Percentiles rank a stretch among this genome's conserved stretches.
These are phyloP conservation scores for Tarsius wallacei DNA, from an alignment of 2,797 vertebrate species.

Conservation along the genomic window DNA sequence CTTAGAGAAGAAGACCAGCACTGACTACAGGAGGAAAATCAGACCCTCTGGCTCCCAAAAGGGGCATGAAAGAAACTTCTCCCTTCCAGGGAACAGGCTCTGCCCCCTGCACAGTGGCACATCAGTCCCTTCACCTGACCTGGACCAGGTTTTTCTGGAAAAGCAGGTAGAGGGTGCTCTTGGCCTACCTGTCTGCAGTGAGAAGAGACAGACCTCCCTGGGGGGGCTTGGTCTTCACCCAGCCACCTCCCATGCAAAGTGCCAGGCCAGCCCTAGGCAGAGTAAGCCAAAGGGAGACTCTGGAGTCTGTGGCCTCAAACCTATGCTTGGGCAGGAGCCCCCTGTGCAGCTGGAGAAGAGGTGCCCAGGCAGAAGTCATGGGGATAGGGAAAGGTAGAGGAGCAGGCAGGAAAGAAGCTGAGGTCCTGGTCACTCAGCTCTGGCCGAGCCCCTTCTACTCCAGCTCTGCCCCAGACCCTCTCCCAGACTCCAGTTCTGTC, in stretches of 20 bases:
- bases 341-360: background rate
- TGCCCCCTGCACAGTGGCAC: background rate
- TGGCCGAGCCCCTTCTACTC: accelerated
- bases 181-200: accelerated
- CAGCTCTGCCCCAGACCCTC: background rate
- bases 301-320: background rate
- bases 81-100: background rate
- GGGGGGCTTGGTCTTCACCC: background rate
- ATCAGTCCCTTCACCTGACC: background rate
- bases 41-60: background rate
- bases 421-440: background rate
- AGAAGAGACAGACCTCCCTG: conserved; percentile 34
- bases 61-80: background rate
- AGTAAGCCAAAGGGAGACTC: conserved; percentile 37
- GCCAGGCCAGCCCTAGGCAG: background rate
- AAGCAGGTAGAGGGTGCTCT: background rate
- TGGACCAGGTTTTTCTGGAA: background rate
- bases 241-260: background rate
- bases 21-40: background rate
- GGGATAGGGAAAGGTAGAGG: conserved; percentile 87
- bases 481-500: background rate
- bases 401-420: conserved; percentile 84
- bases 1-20: background rate
- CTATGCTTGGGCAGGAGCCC: conserved; percentile 21
- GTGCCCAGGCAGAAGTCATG: conserved; percentile 65